Evolutionary conservation across 2,888 invertebrate genomes (phyloP).

Genomic region (Archips xylosteana): DNA sequence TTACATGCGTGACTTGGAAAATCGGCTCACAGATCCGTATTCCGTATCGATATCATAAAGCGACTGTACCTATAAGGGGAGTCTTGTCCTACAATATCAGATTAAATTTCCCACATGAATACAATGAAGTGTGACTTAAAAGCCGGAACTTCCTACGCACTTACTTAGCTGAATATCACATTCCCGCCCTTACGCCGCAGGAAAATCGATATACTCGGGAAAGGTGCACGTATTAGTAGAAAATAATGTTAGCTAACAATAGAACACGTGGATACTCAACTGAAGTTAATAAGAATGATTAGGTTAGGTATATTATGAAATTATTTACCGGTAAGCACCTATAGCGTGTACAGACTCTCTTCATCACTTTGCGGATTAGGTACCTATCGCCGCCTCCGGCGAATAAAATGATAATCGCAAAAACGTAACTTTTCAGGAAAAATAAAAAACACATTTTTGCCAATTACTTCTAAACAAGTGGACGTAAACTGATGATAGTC

Average conservation of each 20-base stretch:
- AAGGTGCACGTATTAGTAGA: constrained; percentile 1
- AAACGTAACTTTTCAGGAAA: too few relatives aligned
- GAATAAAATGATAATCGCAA: too few relatives aligned
- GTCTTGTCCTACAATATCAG: constrained; percentile 9
- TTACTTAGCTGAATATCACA: constrained; percentile 11
- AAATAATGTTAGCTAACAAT: not conserved
- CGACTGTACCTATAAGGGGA: not conserved
- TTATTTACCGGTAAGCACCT: too few relatives aligned
- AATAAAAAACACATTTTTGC: too few relatives aligned
- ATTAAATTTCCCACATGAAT: constrained; percentile 32
- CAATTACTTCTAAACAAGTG: too few relatives aligned
- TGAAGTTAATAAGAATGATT: not conserved
- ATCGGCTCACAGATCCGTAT: not conserved
- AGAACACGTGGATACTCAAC: not conserved
- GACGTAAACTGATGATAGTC: too few relatives aligned
- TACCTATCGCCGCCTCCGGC: too few relatives aligned
- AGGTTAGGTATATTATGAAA: too few relatives aligned
- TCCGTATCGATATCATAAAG: not conserved
- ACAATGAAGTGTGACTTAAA: constrained; percentile 27
- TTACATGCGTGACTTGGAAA: too few relatives aligned
- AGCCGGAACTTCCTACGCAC: constrained; percentile 15
- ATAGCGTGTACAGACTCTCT: too few relatives aligned
- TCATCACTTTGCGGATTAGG: too few relatives aligned
- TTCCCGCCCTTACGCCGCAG: not conserved
- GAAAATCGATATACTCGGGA: not conserved